Conservation (phyloP, 2,113 vertebrate species). For the Hyaena hyaena region DNA sequence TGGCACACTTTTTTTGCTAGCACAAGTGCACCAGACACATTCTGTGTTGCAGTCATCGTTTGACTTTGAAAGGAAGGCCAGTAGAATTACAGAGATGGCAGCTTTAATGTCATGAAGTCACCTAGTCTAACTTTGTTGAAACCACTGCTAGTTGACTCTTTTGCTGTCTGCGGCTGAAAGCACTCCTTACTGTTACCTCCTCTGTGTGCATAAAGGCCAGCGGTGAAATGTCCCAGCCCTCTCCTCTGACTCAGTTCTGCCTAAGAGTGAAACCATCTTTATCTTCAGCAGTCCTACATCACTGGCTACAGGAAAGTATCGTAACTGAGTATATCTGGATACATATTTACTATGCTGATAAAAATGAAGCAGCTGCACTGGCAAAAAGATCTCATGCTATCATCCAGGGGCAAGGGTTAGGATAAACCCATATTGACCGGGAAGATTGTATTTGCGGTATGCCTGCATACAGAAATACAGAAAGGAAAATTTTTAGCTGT, state of each 20-base stretch:
- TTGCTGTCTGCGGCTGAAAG: neutral
- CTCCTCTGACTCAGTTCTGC: slow-evolving; percentile 18
- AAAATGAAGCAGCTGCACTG: slow-evolving; percentile 65
- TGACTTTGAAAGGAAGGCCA: neutral
- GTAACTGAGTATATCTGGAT: slow-evolving; percentile 48
- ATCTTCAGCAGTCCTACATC: slow-evolving; percentile 41
- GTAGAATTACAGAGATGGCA: neutral
- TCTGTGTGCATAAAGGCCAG: neutral
- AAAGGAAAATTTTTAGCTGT: slow-evolving; percentile 59
- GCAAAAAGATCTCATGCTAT: slow-evolving; percentile 58
- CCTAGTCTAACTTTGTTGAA: neutral
- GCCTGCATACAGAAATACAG: slow-evolving; percentile 51
- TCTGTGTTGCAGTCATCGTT: neutral
- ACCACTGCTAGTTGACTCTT: neutral
- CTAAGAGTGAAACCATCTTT: slow-evolving; percentile 28
- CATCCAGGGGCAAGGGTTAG: slow-evolving; percentile 43
- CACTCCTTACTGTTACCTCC: neutral
- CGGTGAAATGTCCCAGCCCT: neutral
- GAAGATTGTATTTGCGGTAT: slow-evolving; percentile 60
- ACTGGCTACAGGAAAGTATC: slow-evolving; percentile 50
- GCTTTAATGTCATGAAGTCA: neutral
- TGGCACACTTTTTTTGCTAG: neutral
- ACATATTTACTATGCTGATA: slow-evolving; percentile 55
- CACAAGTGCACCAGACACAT: neutral
- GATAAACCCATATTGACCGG: slow-evolving; percentile 66